These are phyloP conservation scores for Gallinago solitaria DNA, from an alignment of 2,797 vertebrate genomes.

Conservation along the genomic window DNA sequence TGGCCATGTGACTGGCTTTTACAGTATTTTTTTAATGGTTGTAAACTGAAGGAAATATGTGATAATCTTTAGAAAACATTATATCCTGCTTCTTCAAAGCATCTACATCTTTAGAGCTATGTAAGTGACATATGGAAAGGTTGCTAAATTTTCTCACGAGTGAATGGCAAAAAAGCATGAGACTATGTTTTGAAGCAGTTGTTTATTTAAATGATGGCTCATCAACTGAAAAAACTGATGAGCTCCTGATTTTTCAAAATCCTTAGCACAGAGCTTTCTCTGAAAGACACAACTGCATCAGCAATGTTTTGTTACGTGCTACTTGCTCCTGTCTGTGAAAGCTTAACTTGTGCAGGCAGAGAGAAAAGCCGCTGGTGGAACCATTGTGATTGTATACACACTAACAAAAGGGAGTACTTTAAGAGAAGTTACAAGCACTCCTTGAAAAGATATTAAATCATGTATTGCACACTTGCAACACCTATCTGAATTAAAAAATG, in stretches of 20 bases:
- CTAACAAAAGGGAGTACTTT: background rate
- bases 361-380: background rate
- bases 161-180: background rate
- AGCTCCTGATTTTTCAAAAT: background rate
- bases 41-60: background rate
- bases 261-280: background rate
- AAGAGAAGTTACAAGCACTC: background rate
- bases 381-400: accelerated
- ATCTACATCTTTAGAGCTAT: background rate
- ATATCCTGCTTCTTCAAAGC: background rate
- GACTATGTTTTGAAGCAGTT: background rate
- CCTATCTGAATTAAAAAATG: background rate
- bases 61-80: background rate
- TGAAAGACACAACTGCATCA: background rate
- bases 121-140: background rate
- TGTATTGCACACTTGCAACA: background rate
- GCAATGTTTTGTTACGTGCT: background rate
- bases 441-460: background rate
- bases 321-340: background rate
- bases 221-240: background rate
- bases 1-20: background rate
- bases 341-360: background rate
- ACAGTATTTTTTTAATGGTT: background rate
- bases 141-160: background rate
- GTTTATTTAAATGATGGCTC: background rate